phyloP scores from a whole-genome alignment of 1,140 invertebrate species.

The Dinothrombium tinctorium region DNA sequence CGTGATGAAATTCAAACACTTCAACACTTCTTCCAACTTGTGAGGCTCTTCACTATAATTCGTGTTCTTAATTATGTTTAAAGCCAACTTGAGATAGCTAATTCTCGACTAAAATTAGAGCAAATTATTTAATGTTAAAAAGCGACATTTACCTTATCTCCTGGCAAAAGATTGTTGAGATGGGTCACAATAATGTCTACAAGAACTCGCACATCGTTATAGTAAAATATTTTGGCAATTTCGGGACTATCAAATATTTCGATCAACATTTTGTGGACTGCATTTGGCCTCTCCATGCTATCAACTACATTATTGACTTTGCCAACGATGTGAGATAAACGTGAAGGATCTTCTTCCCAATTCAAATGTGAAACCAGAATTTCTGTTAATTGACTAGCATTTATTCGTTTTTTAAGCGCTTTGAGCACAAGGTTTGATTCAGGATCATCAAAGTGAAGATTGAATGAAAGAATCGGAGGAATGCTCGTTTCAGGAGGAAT shows the following conservation, averaged over 20 bases:
- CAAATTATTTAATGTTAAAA: conserved; percentile 4
- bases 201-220: conserved; percentile 72
- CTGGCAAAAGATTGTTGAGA: conserved; percentile 60
- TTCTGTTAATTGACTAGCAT: conserved; percentile 64
- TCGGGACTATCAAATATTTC: conserved; percentile 49
- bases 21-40: conserved; percentile 7
- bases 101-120: conserved; percentile 4
- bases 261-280: conserved; percentile 59
- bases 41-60: conserved; percentile 10
- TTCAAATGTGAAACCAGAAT: conserved; percentile 63
- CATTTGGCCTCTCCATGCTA: conserved; percentile 42
- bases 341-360: conserved; percentile 34
- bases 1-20: conserved; percentile 7
- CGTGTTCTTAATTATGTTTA: conserved; percentile 5
- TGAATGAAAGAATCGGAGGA: conserved; percentile 44
- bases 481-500: conserved; percentile 9
- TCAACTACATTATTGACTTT: conserved; percentile 30
- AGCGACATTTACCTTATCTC: conserved; percentile 39
- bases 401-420: conserved; percentile 37
- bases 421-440: conserved; percentile 48
- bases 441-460: conserved; percentile 45
- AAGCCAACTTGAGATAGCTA: conserved; percentile 6
- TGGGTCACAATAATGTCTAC: conserved; percentile 73
- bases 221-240: conserved; percentile 64
- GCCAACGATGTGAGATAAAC: not conserved